Evolutionary conservation across 2,888 invertebrate species (phyloP), one percentile per base, ranked within the genome.

Genomic region (Buathra laborator): DNA sequence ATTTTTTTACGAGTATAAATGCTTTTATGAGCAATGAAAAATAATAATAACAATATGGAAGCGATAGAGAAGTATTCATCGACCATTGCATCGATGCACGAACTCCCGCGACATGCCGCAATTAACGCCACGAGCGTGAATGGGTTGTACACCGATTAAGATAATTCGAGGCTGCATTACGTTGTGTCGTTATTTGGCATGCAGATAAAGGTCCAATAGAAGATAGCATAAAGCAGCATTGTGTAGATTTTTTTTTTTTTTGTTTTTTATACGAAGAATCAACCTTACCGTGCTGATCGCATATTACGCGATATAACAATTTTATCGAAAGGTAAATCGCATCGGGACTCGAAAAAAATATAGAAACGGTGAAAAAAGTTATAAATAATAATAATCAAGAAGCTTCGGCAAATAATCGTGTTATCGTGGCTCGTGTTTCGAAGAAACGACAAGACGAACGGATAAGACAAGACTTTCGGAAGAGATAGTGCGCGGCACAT

Each of bases 141-240:
- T 84, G 76, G 71, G 72, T 81, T 66, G 12, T 12, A 66, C 37
- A 72, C 56, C 84, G 76, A 84, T 84, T 84, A 84, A 84, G 84
- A 84, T 84, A 80, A 81, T 84, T 81, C 59, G 72, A 72, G 59
- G 66, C 71, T 71, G 76, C 70, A 64, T 43, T 29, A 46, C 53
- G 51, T n/a, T 70, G 64, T 72, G 56, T 72, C 76, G 80, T 81
- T 83, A 80, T 81, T 77, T 80, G 84, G 66, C 24, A 24, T 24
- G 1, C 24, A 24, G 24, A 24, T 24, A 24, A 24, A 24, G 2
- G 24, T 3, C 24, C 24, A 0, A 24, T 80, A 76, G 62, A 62
- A 75, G 24, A 48, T 37, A 37, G 1, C 37, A 44, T 2, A 32
- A 7, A 51, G 48, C 66, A 62, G 72, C 16, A 70, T 37, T 37